Evolutionary conservation across 2,888 invertebrate species (phyloP), one percentile per base, ranked within the genome.

Genomic region (Dastarcus helophoroides): DNA sequence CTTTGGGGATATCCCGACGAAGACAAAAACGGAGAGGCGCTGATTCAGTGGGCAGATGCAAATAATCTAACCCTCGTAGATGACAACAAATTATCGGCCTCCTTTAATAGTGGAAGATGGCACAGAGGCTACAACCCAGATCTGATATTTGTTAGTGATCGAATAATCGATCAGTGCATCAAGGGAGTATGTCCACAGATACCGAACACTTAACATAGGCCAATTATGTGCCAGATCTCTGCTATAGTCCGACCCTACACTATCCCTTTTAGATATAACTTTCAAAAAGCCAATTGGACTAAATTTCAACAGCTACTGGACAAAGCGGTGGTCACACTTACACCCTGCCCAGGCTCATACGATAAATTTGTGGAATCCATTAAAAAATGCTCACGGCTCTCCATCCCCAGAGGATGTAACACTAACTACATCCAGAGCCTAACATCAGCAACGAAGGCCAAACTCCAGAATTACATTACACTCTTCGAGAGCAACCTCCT

Each of bases 1-100:
- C 24, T 22, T 14, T 31, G 31, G 31, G 31, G 31, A 14, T 31
- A 31, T 31, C 24, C 4, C 12, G 16, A 16, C 14, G 15, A 14
- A 10, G 31, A 31, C 10, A 15, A 12, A 14, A 24, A 31, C 11
- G 31, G 31, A 12, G 24, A 31, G 10, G 22, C 14, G 6, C 9
- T 31, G 10, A 15, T 14, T n/a, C 24, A 25, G n/a, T 31, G 31
- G 31, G 24, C 24, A 8, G 24, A 24, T 8, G 7, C 9, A 9
- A 9, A 24, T 8, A 9, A 9, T 9, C 9, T 24, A 9, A 6
- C 6, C 6, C 24, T 24, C 7, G 6, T 24, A n/a, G n/a, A 24
- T 9, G 24, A 24, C 9, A 6, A 24, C n/a, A n/a, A n/a, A n/a
- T 24, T 24, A 24, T n/a, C 19, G n/a, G 7, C 19, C 7, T 19